Conservation (phyloP, 2,888 invertebrate genomes). For the Drepana falcataria region DNA sequence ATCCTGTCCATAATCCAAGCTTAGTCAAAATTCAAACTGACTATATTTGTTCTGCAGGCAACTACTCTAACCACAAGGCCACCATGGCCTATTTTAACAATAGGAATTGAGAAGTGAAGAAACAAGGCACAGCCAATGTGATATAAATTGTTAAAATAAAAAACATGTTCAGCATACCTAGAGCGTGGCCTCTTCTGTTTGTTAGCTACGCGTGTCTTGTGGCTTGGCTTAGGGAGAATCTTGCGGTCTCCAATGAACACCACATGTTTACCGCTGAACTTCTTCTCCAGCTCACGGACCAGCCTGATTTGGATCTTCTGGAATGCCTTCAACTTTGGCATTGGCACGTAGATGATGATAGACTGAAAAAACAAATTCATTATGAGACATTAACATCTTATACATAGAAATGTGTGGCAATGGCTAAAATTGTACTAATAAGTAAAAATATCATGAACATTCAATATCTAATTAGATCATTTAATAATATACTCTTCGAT, state of each 20-base stretch:
- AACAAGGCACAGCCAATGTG: background rate
- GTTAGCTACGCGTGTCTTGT: constrained; percentile 91
- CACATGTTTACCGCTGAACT: constrained; percentile 99
- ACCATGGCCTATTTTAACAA: no score
- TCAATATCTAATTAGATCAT: no score
- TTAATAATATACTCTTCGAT: no score
- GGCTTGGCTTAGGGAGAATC: constrained; percentile 97
- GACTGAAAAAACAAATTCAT: constrained; percentile 76
- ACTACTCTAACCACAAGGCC: no score
- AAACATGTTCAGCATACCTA: constrained; percentile 41
- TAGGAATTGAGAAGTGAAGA: background rate
- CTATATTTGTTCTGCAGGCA: no score
- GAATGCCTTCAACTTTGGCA: constrained; percentile 97
- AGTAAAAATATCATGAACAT: no score
- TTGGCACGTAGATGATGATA: constrained; percentile 98
- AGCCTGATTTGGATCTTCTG: constrained; percentile 98
- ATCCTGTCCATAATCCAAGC: no score
- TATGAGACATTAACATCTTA: background rate
- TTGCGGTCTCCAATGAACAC: constrained; percentile 98
- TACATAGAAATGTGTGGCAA: background rate
- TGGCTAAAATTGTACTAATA: no score
- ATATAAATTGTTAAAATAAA: background rate
- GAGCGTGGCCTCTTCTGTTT: constrained; percentile 88
- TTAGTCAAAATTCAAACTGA: no score
- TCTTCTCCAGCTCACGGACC: constrained; percentile 99